These are phyloP conservation scores for Ianthella basta DNA, from an alignment of 37 sponge, comb jelly and placozoan genomes.

Conservation along the genomic window DNA sequence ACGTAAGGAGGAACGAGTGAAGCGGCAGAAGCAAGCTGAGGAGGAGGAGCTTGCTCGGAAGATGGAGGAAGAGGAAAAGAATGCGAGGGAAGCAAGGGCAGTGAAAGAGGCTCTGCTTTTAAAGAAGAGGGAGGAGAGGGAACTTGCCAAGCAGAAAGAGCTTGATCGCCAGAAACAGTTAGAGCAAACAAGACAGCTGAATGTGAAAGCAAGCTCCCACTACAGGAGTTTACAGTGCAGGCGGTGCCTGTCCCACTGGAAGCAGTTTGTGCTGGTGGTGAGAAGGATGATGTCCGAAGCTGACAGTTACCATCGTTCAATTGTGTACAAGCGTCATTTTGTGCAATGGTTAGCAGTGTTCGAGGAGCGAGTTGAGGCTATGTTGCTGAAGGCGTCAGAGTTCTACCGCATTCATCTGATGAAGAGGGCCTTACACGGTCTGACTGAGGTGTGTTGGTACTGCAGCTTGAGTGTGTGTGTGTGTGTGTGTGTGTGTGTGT, in stretches of 20 bases:
- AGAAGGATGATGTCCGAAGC: not conserved
- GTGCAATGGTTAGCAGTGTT: conserved; percentile 4
- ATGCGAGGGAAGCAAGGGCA: conserved; percentile 28
- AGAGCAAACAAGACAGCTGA: not conserved
- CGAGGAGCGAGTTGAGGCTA: not conserved
- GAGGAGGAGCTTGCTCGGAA: conserved; percentile 19
- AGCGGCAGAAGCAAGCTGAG: conserved; percentile 38
- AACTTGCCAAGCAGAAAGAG: conserved; percentile 54
- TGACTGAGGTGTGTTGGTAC: conserved; percentile 14
- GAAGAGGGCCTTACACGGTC: not conserved
- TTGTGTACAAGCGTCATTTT: not conserved
- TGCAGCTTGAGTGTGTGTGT: not conserved
- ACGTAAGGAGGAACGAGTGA: conserved; percentile 53
- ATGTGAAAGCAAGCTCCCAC: not conserved
- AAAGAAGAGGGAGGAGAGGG: conserved; percentile 61
- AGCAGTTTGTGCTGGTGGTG: not conserved
- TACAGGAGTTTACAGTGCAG: not conserved
- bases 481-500: conserved; percentile 51
- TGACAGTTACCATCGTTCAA: not conserved
- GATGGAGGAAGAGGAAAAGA: conserved; percentile 58
- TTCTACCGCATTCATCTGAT: not conserved
- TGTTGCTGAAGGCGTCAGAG: not conserved
- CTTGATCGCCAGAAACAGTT: not conserved
- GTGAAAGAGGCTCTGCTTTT: conserved; percentile 40
- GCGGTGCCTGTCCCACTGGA: not conserved